Percentiles rank a stretch among this genome's conserved stretches.
Evolutionary conservation across 2,113 vertebrate genomes (phyloP).

Genomic region (Daubentonia madagascariensis): DNA sequence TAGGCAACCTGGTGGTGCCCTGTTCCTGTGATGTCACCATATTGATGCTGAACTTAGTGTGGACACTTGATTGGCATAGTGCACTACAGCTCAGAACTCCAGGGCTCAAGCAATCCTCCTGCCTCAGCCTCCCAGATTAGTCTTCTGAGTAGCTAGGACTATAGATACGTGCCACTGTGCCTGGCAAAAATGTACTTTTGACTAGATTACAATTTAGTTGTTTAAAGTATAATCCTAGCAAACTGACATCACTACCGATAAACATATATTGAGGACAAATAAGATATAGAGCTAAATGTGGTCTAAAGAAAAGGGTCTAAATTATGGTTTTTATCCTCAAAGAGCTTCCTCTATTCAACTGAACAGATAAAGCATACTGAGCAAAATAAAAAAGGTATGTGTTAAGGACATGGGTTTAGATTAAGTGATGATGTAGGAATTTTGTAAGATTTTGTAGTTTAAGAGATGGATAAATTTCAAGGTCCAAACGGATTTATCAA

Average conservation of each 20-base stretch:
- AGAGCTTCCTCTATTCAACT: background rate
- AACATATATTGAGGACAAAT: background rate
- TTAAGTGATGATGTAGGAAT: background rate
- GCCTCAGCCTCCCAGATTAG: no score
- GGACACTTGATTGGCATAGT: background rate
- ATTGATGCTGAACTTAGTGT: background rate
- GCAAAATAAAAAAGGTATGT: background rate
- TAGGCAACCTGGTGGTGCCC: background rate
- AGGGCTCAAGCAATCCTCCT: no score
- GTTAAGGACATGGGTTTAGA: background rate
- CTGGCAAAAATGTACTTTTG: background rate
- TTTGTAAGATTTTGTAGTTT: background rate
- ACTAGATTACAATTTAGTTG: constrained; percentile 19
- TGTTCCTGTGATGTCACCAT: background rate
- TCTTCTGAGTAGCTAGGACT: background rate
- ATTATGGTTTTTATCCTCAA: background rate
- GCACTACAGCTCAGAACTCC: background rate
- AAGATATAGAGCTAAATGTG: background rate
- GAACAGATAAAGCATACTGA: background rate
- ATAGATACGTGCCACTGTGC: background rate
- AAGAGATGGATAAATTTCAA: background rate
- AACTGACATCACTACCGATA: background rate
- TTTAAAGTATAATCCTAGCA: background rate
- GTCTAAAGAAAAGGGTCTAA: background rate
- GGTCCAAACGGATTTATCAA: background rate